These are phyloP conservation scores for Hyposoter dolosus DNA, from an alignment of 2,888 invertebrate genomes.

Conservation along the genomic window DNA sequence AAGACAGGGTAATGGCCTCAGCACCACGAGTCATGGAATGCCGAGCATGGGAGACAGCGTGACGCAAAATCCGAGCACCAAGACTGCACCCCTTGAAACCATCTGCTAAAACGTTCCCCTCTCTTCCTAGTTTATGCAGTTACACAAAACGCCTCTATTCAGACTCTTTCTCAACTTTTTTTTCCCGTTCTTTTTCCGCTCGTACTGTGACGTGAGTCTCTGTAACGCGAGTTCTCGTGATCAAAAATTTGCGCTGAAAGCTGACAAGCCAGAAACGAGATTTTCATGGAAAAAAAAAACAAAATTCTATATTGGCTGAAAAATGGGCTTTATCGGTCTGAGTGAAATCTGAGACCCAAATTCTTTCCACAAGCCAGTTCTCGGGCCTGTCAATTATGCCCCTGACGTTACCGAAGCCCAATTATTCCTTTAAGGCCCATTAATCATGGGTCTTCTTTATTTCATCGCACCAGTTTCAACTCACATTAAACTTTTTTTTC, in stretches of 20 bases:
- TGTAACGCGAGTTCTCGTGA: background rate
- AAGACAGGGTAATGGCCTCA: slow-evolving; percentile 88
- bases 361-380: background rate
- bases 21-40: slow-evolving; percentile 92
- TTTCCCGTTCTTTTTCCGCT: background rate
- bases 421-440: background rate
- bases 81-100: slow-evolving; percentile 86
- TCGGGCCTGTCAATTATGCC: background rate
- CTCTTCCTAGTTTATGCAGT: background rate
- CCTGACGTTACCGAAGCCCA: background rate
- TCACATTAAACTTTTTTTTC: background rate
- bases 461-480: background rate
- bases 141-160: slow-evolving; percentile 7
- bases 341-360: background rate
- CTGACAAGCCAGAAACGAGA: background rate
- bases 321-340: background rate
- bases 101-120: slow-evolving; percentile 84
- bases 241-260: background rate
- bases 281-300: background rate
- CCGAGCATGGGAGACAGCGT: slow-evolving; percentile 93
- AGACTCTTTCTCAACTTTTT: background rate
- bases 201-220: background rate
- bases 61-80: slow-evolving; percentile 89
- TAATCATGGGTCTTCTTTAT: background rate
- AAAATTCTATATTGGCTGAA: background rate